phyloP scores from a whole-genome alignment of 2,888 invertebrate species.

The Tetrapedia diversipes region DNA sequence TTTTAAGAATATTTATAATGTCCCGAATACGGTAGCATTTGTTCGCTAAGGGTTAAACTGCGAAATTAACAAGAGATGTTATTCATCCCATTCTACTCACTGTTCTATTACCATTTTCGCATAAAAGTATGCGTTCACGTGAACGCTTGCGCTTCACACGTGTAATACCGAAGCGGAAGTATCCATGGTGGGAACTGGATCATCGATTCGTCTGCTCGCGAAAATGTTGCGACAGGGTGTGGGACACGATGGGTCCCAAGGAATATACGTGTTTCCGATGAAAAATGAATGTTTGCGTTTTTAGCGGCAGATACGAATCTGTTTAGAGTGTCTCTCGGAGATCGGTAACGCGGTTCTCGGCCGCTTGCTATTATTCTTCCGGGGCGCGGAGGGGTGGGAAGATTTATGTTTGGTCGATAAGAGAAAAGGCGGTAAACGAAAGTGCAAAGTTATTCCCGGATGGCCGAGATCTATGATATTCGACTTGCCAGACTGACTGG shows the following conservation, averaged over 20 bases:
- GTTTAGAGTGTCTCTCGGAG: slow-evolving; percentile 49
- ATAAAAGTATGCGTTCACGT: too few species aligned
- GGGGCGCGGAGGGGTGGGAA: background rate
- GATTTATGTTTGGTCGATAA: slow-evolving; percentile 67
- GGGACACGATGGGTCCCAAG: slow-evolving; percentile 10
- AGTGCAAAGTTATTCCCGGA: slow-evolving; percentile 54
- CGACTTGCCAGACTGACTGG: slow-evolving; percentile 55
- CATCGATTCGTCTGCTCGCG: slow-evolving; percentile 41
- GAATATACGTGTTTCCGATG: slow-evolving; percentile 41
- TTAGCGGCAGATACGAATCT: slow-evolving; percentile 53
- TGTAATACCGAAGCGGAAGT: too few species aligned
- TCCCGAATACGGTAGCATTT: too few species aligned
- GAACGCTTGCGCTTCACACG: too few species aligned
- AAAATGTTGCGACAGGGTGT: slow-evolving; percentile 36
- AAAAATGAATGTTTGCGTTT: slow-evolving; percentile 65
- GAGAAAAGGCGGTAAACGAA: slow-evolving; percentile 56
- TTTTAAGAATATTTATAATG: too few species aligned
- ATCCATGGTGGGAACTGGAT: slow-evolving; percentile 45
- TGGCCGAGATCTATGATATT: slow-evolving; percentile 54
- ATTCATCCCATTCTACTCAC: too few species aligned
- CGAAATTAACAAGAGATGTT: too few species aligned
- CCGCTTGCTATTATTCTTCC: slow-evolving; percentile 43
- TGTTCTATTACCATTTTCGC: too few species aligned
- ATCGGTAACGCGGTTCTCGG: slow-evolving; percentile 42
- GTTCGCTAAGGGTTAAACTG: too few species aligned